Base-by-base conservation (phyloP, 2,113 vertebrate genomes). In the Mormyrus iriodes region DNA sequence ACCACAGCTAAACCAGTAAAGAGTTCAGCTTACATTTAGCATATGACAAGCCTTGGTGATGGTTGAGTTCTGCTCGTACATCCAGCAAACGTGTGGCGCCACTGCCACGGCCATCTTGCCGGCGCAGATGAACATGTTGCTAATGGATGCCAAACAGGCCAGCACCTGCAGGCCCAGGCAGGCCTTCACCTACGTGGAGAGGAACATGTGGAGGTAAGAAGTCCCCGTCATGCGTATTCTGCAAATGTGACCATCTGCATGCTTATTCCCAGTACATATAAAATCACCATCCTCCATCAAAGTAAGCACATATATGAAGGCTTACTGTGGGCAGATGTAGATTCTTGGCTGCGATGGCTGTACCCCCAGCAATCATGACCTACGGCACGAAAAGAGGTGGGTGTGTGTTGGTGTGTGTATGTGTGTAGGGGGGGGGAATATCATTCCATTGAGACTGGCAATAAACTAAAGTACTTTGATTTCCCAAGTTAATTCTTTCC, bases 81-180 rank as follows among this genome's bases (percentile, higher is more conserved):
- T 13, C 48, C n/a, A 86, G 51, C 49, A 55, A 8, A 0, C 6
- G 1, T 53, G 4, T 19, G 35, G 27, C 2, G 0, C 7, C 9
- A 55, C 0, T 5, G 51, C 1, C 2, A 53, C 0, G 31, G 15
- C 3, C 4, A 91, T 1, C 10, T 35, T 0, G 9, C 0, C 7
- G 53, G 1, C 9, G 0, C 0, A n/a, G 0, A 1, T 0, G 8
- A 95, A 0, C 1, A 94, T 0, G 88, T 90, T 93, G 89, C 91
- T 0, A 7, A 91, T 0, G 46, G 92, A 94, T 0, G 89, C 82
- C 0, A 0, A 31, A 27, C 90, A 90, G 0, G 93, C 90, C 35
- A 95, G 24, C 3, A 95, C 85, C 91, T 96, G 94, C 94, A 95
- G 92, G 88, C 90, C 95, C 84, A 96, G 55, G 91, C 94, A 95